Percentiles rank a stretch among this genome's conserved stretches.
Evolutionary conservation across 2,888 invertebrate species (phyloP).

Genomic region (Lepidochrysops patricia): DNA sequence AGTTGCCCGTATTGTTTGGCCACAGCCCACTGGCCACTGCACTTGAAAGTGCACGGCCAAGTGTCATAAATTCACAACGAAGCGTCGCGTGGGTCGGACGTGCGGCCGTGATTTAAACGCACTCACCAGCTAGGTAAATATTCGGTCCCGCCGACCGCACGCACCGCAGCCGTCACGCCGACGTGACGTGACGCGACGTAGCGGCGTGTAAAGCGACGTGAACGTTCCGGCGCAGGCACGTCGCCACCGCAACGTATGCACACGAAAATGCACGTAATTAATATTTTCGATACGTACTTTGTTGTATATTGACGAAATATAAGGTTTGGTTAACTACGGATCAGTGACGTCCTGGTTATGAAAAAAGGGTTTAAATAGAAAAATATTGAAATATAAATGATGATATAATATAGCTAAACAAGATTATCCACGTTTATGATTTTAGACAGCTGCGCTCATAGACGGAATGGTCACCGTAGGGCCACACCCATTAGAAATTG

Average conservation of each 20-base stretch:
- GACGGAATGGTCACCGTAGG: too few relatives aligned
- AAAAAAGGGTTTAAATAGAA: too few relatives aligned
- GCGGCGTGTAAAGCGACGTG: neutral
- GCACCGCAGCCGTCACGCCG: conserved; percentile 17
- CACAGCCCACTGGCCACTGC: too few relatives aligned
- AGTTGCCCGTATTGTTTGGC: neutral
- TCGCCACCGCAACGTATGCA: neutral
- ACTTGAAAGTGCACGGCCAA: neutral
- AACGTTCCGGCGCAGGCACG: conserved; percentile 9
- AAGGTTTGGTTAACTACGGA: too few relatives aligned
- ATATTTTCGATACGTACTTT: neutral
- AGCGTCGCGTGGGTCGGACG: conserved; percentile 10
- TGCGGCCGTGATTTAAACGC: conserved; percentile 20
- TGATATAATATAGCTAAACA: too few relatives aligned
- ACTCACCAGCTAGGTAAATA: conserved; percentile 21
- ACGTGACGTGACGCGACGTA: conserved; percentile 11
- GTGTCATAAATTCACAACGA: neutral
- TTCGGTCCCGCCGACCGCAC: conserved; percentile 20
- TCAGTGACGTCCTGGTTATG: too few relatives aligned
- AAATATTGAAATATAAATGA: too few relatives aligned
- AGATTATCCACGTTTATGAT: too few relatives aligned
- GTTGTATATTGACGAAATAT: too few relatives aligned
- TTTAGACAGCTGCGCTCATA: too few relatives aligned
- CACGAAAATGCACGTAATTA: neutral
- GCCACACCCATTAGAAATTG: too few relatives aligned